Conservation (phyloP, 2,797 vertebrate genomes). For the Rhyacichthys aspro region DNA sequence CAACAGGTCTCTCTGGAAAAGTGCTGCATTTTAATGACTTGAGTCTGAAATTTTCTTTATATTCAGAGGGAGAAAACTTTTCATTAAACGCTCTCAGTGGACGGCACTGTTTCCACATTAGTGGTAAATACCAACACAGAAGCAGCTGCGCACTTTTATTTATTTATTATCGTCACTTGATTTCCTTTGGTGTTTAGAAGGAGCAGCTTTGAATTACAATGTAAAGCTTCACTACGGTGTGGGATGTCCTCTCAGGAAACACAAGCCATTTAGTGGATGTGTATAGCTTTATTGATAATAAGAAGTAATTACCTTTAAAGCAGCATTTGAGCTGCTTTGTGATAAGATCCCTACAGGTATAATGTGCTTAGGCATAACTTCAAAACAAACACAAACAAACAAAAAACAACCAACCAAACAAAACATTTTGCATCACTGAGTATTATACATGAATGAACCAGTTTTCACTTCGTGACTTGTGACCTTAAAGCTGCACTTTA, state of each 20-base stretch:
- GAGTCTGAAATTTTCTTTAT: slow-evolving; percentile 42
- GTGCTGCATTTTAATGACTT: slow-evolving; percentile 42
- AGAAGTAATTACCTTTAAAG: slow-evolving; percentile 28
- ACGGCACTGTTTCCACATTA: slow-evolving; percentile 24
- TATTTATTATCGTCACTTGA: slow-evolving; percentile 31
- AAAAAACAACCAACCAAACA: no score
- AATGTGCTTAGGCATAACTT: no score
- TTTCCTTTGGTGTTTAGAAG: slow-evolving; percentile 40
- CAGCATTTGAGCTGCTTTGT: slow-evolving; percentile 3
- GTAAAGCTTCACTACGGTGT: not conserved
- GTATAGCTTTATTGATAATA: slow-evolving; percentile 29
- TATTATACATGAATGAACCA: no score
- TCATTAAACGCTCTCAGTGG: slow-evolving; percentile 57
- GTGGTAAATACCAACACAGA: slow-evolving; percentile 27
- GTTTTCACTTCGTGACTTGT: no score
- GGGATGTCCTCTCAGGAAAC: slow-evolving; percentile 15
- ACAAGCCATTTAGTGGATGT: slow-evolving; percentile 19
- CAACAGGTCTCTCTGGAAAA: slow-evolving; percentile 24
- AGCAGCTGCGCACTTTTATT: slow-evolving; percentile 35
- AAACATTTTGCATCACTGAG: no score
- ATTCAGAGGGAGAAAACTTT: slow-evolving; percentile 50
- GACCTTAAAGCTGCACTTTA: no score
- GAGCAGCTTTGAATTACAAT: slow-evolving; percentile 34
- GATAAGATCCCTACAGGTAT: slow-evolving; percentile 7
- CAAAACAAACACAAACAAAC: no score